Percentiles rank a stretch among this genome's conserved stretches.
Conservation (phyloP, 1,140 invertebrate genomes). For the Trialeurodes vaporariorum region DNA sequence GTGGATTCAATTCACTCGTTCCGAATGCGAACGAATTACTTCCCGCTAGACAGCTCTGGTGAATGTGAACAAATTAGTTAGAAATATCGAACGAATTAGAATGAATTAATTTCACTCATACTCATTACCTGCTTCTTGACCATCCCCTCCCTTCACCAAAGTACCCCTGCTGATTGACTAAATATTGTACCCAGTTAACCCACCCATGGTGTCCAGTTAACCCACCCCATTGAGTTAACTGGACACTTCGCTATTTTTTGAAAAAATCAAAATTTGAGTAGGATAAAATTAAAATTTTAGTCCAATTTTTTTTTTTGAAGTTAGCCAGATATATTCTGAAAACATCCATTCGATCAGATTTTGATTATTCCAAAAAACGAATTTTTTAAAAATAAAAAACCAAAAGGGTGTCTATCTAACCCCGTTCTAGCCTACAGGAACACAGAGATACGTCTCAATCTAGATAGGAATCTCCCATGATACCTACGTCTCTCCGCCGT, state of each 20-base stretch:
- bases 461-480: too few species aligned
- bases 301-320: neutral
- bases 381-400: neutral
- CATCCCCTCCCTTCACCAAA: too few species aligned
- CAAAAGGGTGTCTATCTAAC: neutral
- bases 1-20: too few species aligned
- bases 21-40: too few species aligned
- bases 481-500: too few species aligned
- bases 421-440: neutral
- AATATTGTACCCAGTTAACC: neutral
- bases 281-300: neutral
- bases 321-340: neutral
- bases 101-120: too few species aligned
- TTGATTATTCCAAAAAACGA: neutral
- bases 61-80: too few species aligned
- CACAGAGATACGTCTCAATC: too few species aligned
- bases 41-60: too few species aligned
- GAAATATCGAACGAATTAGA: too few species aligned
- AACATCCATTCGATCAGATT: neutral
- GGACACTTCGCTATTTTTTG: neutral
- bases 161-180: too few species aligned
- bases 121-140: too few species aligned
- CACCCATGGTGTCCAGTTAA: neutral
- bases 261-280: neutral
- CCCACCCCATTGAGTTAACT: neutral